phyloP scores from a whole-genome alignment of 2,113 vertebrate species.

The Epinephelus lanceolatus region DNA sequence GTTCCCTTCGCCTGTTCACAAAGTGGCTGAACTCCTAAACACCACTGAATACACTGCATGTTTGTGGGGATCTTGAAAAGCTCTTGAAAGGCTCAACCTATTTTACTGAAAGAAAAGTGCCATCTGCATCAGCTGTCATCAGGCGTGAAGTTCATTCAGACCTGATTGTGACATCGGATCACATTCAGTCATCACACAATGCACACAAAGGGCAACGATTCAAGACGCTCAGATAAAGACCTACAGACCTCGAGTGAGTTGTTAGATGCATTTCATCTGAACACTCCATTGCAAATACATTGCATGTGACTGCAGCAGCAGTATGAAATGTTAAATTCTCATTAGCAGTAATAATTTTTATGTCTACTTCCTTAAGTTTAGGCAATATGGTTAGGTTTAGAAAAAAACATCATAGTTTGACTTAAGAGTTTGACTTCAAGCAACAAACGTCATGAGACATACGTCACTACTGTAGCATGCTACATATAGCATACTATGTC shows the following conservation, averaged over 20 bases:
- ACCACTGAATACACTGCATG: not conserved
- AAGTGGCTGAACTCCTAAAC: slow-evolving; percentile 3
- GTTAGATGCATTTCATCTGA: too few species aligned
- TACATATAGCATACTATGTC: too few species aligned
- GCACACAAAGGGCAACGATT: slow-evolving; percentile 67
- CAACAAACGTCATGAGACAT: too few species aligned
- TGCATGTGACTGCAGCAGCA: too few species aligned
- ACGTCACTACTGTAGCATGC: too few species aligned
- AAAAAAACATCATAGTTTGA: too few species aligned
- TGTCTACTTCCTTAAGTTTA: too few species aligned
- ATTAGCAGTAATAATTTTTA: too few species aligned
- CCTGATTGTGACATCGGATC: slow-evolving; percentile 57
- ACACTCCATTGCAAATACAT: too few species aligned
- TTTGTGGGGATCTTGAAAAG: not conserved
- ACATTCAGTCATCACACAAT: slow-evolving; percentile 67
- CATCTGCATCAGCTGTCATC: slow-evolving; percentile 56
- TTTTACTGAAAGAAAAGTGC: slow-evolving; percentile 37
- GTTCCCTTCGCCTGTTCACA: not conserved
- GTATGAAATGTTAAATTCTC: too few species aligned
- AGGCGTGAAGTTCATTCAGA: slow-evolving; percentile 60
- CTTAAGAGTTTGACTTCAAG: too few species aligned
- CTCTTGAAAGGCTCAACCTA: slow-evolving; percentile 9
- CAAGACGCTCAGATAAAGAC: slow-evolving; percentile 67
- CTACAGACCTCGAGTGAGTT: slow-evolving; percentile 58
- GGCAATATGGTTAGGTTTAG: too few species aligned